Evolutionary conservation across 2,113 vertebrate genomes (phyloP).

Genomic region (Podarcis cretensis): DNA sequence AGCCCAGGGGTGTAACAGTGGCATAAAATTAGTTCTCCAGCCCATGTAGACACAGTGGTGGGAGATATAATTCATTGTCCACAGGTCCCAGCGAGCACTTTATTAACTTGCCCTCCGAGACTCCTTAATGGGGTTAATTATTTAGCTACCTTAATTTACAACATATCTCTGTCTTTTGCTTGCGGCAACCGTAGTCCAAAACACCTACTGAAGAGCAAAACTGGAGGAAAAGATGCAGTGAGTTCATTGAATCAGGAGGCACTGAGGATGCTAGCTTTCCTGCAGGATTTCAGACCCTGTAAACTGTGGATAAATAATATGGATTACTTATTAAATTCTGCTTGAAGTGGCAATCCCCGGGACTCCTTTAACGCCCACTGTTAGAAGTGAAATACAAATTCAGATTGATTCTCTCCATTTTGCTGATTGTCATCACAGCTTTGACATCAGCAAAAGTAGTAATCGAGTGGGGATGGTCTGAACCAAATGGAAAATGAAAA

Average conservation of each 20-base stretch:
- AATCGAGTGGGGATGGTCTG: neutral
- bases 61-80: neutral
- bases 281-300: slow-evolving; percentile 10
- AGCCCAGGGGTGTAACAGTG: neutral
- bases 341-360: neutral
- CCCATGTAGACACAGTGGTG: neutral
- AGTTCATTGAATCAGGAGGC: neutral
- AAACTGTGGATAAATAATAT: slow-evolving; percentile 30
- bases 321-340: slow-evolving; percentile 18
- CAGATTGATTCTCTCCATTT: slow-evolving; percentile 25
- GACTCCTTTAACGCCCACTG: slow-evolving; percentile 52
- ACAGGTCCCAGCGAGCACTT: slow-evolving; percentile 9
- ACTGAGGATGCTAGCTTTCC: slow-evolving; percentile 34
- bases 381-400: slow-evolving; percentile 47
- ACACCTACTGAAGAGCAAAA: slow-evolving; percentile 28
- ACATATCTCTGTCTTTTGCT: slow-evolving; percentile 42
- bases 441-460: neutral
- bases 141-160: slow-evolving; percentile 60
- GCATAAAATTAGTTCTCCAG: slow-evolving; percentile 7
- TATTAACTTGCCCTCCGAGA: slow-evolving; percentile 50
- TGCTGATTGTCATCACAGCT: slow-evolving; percentile 21
- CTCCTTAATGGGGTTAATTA: slow-evolving; percentile 65
- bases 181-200: slow-evolving; percentile 37
- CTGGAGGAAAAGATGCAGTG: neutral
- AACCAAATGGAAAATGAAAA: neutral